phyloP scores from a whole-genome alignment of 2,888 invertebrate genomes.

The Harpalus rubripes region DNA sequence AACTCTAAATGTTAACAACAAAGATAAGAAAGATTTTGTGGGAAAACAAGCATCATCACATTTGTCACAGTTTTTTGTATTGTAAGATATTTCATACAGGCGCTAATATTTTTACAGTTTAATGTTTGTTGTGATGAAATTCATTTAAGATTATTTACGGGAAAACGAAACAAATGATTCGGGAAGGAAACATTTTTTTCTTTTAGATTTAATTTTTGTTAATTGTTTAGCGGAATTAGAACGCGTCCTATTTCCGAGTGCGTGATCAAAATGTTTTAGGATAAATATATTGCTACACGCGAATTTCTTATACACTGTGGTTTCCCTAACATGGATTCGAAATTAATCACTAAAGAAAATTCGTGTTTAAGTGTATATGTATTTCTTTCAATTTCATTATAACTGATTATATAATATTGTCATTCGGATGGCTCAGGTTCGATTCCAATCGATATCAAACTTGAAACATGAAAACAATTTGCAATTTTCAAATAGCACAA shows the following conservation, averaged over 20 bases:
- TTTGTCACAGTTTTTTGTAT: not conserved
- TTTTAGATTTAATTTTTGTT: not conserved
- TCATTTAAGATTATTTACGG: too few species aligned
- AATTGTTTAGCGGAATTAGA: conserved; percentile 24
- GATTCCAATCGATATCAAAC: too few species aligned
- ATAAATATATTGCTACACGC: conserved; percentile 21
- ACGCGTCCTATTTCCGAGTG: conserved; percentile 26
- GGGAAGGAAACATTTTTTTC: not conserved
- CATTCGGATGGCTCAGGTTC: too few species aligned
- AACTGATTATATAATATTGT: too few species aligned
- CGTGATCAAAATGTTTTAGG: conserved; percentile 28
- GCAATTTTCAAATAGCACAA: too few species aligned
- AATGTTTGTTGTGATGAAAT: too few species aligned
- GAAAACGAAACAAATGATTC: not conserved
- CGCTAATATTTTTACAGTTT: not conserved
- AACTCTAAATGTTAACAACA: not conserved
- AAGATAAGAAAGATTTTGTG: conserved; percentile 20
- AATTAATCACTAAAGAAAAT: too few species aligned
- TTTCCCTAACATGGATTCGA: not conserved
- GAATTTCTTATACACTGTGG: not conserved
- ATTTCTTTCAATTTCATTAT: too few species aligned
- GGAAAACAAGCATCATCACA: not conserved
- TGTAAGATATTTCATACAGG: too few species aligned
- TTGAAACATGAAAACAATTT: too few species aligned
- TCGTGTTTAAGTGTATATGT: too few species aligned